Percentiles rank a stretch among this genome's conserved stretches.
These are phyloP conservation scores for Nycticryphes semicollaris DNA, from an alignment of 2,113 vertebrate genomes.

Conservation along the genomic window DNA sequence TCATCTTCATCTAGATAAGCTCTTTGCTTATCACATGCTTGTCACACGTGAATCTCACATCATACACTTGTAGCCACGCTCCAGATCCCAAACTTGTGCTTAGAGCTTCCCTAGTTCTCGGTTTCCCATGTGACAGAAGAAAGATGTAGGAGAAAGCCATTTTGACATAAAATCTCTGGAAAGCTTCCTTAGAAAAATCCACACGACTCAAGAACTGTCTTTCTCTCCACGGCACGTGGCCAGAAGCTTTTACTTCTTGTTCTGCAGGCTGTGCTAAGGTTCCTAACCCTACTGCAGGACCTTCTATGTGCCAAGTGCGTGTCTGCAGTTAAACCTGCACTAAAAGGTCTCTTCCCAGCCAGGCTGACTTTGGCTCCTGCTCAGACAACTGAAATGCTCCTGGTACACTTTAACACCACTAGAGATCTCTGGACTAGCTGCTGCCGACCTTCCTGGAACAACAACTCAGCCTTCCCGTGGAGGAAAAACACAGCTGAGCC, in stretches of 20 bases:
- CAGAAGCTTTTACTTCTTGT: neutral
- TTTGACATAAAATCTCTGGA: neutral
- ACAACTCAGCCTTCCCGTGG: neutral
- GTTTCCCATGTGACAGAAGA: neutral
- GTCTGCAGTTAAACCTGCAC: neutral
- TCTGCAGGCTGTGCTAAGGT: neutral
- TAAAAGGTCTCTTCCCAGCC: neutral
- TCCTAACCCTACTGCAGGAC: too few species aligned
- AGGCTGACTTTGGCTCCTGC: neutral
- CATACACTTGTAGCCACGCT: neutral
- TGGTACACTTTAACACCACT: neutral
- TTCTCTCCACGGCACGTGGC: neutral
- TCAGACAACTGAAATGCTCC: neutral
- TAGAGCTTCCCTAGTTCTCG: neutral
- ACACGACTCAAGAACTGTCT: neutral
- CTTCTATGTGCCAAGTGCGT: too few species aligned
- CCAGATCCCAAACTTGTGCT: neutral
- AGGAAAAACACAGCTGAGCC: neutral
- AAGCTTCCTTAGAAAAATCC: neutral
- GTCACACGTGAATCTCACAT: neutral
- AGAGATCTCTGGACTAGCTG: neutral
- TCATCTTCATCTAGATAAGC: neutral
- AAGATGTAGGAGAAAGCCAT: neutral
- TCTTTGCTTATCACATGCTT: too few species aligned
- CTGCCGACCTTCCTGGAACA: neutral